Evolutionary conservation across 2,888 invertebrate species (phyloP).

Genomic region (Polyommatus iphigenia): DNA sequence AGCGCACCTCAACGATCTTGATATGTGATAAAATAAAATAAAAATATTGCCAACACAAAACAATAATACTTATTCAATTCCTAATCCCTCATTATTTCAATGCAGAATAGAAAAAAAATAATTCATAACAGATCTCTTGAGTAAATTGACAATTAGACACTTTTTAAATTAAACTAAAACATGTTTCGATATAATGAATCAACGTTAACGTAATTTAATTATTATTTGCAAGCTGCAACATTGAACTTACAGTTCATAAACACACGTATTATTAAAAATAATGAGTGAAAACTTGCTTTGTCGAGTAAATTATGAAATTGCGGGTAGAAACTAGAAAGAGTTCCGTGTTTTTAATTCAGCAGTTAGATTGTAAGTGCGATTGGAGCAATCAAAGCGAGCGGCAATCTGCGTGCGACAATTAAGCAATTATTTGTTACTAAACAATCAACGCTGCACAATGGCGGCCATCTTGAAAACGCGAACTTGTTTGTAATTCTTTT

Average conservation of each 20-base stretch:
- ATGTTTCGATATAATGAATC: background rate
- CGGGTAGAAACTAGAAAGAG: constrained; percentile 15
- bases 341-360: constrained; percentile 27
- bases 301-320: constrained; percentile 32
- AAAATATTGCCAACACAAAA: too few species aligned
- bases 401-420: constrained; percentile 41
- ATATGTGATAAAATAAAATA: background rate
- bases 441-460: constrained; percentile 38
- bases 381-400: constrained; percentile 42
- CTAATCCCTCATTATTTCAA: too few species aligned
- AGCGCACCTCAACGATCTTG: background rate
- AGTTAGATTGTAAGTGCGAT: constrained; percentile 38
- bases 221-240: background rate
- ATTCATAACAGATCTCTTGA: background rate
- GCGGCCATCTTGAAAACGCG: constrained; percentile 13
- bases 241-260: background rate
- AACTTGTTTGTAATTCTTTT: background rate
- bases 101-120: too few species aligned
- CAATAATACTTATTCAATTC: too few species aligned
- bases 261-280: background rate
- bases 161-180: background rate
- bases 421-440: constrained; percentile 43
- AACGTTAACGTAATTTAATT: background rate
- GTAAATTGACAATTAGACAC: background rate
- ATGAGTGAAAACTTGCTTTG: constrained; percentile 31